These are phyloP conservation scores for Polyboroides typus DNA, from an alignment of 2,797 vertebrate species.

Conservation along the genomic window DNA sequence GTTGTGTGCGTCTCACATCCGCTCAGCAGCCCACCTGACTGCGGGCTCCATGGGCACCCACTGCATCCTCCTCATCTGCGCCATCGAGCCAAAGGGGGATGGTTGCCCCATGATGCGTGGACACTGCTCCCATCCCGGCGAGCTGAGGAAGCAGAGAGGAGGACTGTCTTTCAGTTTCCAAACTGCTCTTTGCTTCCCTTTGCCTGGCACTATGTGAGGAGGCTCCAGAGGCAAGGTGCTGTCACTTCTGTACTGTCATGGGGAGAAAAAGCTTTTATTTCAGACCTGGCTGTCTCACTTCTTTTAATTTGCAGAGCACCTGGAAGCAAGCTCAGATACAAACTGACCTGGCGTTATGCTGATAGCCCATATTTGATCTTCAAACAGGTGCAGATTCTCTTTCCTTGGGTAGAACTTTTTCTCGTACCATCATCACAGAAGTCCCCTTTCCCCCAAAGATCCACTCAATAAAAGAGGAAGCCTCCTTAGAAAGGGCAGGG, in stretches of 20 bases:
- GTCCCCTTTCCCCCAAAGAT: not conserved
- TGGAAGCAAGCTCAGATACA: not conserved
- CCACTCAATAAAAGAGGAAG: not conserved
- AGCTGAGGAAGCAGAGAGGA: not conserved
- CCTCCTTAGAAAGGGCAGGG: not conserved
- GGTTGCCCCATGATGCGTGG: not conserved
- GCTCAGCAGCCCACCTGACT: constrained; percentile 3
- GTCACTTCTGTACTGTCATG: not conserved
- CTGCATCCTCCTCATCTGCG: not conserved
- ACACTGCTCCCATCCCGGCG: not conserved
- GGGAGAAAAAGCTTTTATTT: not conserved
- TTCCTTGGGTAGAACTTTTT: not conserved
- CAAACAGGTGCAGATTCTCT: not conserved
- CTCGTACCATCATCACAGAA: not conserved
- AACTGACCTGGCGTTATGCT: not conserved
- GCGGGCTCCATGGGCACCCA: not conserved
- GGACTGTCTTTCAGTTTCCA: not conserved
- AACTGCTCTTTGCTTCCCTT: not conserved
- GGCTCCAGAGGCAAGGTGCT: not conserved
- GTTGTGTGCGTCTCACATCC: not conserved
- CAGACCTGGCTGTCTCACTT: not conserved
- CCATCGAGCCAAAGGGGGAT: not conserved
- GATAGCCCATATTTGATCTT: not conserved
- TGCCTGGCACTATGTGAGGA: not conserved
- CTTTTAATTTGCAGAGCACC: not conserved